These are phyloP conservation scores for Typhlomys cinereus DNA, from an alignment of 2,113 vertebrate genomes.

Conservation along the genomic window DNA sequence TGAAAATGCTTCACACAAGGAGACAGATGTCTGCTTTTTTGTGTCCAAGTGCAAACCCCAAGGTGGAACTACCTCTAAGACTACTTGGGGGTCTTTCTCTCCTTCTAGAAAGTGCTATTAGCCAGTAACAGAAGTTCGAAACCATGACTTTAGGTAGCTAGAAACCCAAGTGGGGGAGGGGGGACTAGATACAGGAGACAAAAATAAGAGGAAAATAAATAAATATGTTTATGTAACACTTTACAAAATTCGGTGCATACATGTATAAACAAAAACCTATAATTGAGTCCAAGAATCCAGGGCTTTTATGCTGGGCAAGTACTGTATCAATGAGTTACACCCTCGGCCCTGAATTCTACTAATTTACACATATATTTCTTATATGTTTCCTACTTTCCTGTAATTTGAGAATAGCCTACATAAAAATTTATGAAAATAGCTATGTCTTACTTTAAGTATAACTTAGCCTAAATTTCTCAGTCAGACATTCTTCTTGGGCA, in stretches of 20 bases:
- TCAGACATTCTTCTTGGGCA: too few relatives aligned
- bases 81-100: fast-evolving
- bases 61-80: not conserved
- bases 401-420: too few relatives aligned
- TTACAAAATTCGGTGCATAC: not conserved
- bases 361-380: too few relatives aligned
- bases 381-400: too few relatives aligned
- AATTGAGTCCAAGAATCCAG: not conserved
- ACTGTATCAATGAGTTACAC: too few relatives aligned
- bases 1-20: not conserved
- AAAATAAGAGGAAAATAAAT: not conserved
- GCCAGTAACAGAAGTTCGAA: not conserved
- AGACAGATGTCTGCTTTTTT: too few relatives aligned
- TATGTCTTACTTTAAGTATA: too few relatives aligned
- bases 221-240: not conserved
- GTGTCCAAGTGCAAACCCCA: not conserved
- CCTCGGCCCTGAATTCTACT: too few relatives aligned
- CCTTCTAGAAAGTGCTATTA: too few relatives aligned
- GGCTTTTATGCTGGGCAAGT: too few relatives aligned
- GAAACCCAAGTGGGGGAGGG: not conserved
- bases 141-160: not conserved
- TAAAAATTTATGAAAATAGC: too few relatives aligned
- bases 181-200: not conserved
- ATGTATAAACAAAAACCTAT: not conserved
- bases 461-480: too few relatives aligned